phyloP scores from a whole-genome alignment of 2,797 vertebrate species.

The Phalanger gymnotis region DNA sequence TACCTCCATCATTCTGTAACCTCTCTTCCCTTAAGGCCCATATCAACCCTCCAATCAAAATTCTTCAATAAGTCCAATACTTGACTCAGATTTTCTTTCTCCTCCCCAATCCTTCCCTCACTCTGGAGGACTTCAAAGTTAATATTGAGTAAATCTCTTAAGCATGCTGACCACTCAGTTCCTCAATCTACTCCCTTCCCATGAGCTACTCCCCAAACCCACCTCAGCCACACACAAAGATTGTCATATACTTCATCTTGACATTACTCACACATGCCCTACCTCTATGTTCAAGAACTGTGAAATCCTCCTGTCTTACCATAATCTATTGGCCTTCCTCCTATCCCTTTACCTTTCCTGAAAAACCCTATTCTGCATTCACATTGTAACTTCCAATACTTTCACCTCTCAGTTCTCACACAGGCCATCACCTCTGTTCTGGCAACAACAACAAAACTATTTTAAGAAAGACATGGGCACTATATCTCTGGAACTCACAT shows the following conservation, averaged over 20 bases:
- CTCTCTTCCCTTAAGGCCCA: not conserved
- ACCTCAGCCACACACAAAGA: not conserved
- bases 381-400: not conserved
- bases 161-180: not conserved
- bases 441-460: not conserved
- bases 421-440: not conserved
- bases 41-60: not conserved
- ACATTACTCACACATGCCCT: not conserved
- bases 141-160: not conserved
- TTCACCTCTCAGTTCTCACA: not conserved
- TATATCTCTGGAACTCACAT: not conserved
- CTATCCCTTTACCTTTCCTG: not conserved
- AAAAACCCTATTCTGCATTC: not conserved
- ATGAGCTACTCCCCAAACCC: not conserved
- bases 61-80: not conserved
- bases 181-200: not conserved
- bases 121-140: not conserved
- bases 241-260: not conserved
- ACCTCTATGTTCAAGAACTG: not conserved
- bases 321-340: not conserved
- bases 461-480: not conserved
- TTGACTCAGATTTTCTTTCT: not conserved
- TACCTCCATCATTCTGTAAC: not conserved
- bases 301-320: not conserved
- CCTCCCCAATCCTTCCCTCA: not conserved